phyloP scores from a whole-genome alignment of 35 echinoderm and acorn worm species.

The Stichopus chloronotus region DNA sequence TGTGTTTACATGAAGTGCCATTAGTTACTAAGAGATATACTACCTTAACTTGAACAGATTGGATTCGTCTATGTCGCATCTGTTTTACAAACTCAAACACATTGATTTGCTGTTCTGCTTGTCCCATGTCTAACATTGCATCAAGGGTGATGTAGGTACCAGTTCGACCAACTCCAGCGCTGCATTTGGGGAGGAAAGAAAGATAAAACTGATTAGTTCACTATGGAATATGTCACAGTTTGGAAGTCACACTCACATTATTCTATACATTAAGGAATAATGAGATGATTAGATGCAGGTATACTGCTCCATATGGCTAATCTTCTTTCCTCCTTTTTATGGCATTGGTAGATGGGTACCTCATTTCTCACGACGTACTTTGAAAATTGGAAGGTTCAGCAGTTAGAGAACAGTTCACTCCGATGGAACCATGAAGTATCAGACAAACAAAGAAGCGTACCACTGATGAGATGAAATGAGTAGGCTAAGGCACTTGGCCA shows the following conservation, averaged over 20 bases:
- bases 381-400: too few relatives aligned
- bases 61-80: constrained; percentile 11
- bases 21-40: too few relatives aligned
- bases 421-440: too few relatives aligned
- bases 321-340: not conserved
- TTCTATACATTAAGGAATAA: not conserved
- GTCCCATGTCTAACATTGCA: constrained; percentile 56
- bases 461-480: too few relatives aligned
- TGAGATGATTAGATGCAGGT: not conserved
- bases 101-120: constrained; percentile 16
- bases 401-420: too few relatives aligned
- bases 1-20: too few relatives aligned
- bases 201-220: too few relatives aligned
- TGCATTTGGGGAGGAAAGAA: not conserved
- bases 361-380: too few relatives aligned
- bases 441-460: too few relatives aligned
- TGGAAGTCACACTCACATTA: too few relatives aligned
- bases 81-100: constrained; percentile 37
- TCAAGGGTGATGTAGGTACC: constrained; percentile 51
- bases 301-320: not conserved
- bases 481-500: too few relatives aligned
- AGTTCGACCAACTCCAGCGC: constrained; percentile 59
- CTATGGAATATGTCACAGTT: not conserved
- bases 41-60: constrained; percentile 41
- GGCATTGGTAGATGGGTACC: not conserved